Base-by-base conservation (phyloP, 2,888 invertebrate species). In the Ryuthela nishihirai region DNA sequence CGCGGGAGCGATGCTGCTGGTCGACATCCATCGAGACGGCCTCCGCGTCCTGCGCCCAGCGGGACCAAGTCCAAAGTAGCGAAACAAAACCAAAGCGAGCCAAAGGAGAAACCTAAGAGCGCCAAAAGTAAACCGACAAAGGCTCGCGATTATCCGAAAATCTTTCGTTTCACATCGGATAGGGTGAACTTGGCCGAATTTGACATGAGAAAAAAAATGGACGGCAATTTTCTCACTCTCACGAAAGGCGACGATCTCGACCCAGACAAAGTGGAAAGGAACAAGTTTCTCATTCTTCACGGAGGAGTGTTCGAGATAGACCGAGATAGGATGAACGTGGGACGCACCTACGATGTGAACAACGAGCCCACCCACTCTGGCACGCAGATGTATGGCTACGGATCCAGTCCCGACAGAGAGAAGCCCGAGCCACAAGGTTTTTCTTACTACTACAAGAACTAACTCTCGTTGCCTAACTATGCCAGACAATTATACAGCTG, bases 161-260 rank as follows among this genome's bases (percentile, higher is more conserved):
- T 64, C 17, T 64, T 64, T 45, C 23, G 54, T n/a, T 64, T 64
- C 39, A 64, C 54, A 2, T n/a, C 50, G 3, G 64, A 64, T 23
- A 44, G 64, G n/a, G 58, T 64, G 17, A 62, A 61, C 32, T 39
- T 64, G 12, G 54, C 58, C 5, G 64, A 64, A 23, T 64, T 64
- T 35, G 64, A 64, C 32, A 56, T 44, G 42, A 49, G 48, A 23
- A 64, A 64, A 42, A 64, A 64, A 18, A 49, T 58, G 20, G 59
- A 54, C 23, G 52, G 48, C 17, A 53, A 62, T 42, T 53, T 58
- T 25, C 41, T 62, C 15, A 40, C 54, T 21, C 44, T 59, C 3
- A 29, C 50, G 9, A 64, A 62, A 45, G 62, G 62, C n/a, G 64
- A 64, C 38, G 56, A 56, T 10, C 45, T 64, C n/a, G 64, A 64